Evolutionary conservation across 2,113 vertebrate species (phyloP).

Genomic region (Lagopus leucura): DNA sequence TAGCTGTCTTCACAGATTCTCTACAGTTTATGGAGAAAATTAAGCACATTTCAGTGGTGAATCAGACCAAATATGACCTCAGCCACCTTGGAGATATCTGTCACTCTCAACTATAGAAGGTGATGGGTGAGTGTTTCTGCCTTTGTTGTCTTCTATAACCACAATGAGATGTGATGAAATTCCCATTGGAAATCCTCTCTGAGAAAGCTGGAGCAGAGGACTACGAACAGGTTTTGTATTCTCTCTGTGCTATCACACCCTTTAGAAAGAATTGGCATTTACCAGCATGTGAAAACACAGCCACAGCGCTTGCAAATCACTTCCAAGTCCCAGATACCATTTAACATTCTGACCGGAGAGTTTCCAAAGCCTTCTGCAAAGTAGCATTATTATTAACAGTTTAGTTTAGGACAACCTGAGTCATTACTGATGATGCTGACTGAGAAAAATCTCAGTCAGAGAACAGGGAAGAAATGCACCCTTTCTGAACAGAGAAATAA

Average conservation of each 20-base stretch:
- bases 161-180: neutral
- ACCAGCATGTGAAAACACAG: neutral
- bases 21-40: neutral
- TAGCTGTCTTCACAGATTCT: rapidly evolving
- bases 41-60: neutral
- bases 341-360: neutral
- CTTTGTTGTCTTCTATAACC: neutral
- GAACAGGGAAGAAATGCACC: neutral
- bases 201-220: neutral
- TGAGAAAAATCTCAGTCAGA: neutral
- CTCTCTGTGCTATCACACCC: neutral
- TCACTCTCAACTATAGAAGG: neutral
- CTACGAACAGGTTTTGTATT: neutral
- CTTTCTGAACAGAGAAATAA: neutral
- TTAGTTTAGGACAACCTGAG: neutral
- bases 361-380: neutral
- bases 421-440: rapidly evolving
- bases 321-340: neutral
- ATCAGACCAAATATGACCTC: rapidly evolving
- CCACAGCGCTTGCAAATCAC: neutral
- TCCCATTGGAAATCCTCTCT: neutral
- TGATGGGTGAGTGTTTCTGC: neutral
- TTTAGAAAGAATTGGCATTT: neutral
- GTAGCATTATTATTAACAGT: neutral
- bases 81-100: neutral